Evolutionary conservation across 2,888 invertebrate genomes (phyloP), one percentile per base, ranked within the genome.

Genomic region (Leptopterna dolabrata): DNA sequence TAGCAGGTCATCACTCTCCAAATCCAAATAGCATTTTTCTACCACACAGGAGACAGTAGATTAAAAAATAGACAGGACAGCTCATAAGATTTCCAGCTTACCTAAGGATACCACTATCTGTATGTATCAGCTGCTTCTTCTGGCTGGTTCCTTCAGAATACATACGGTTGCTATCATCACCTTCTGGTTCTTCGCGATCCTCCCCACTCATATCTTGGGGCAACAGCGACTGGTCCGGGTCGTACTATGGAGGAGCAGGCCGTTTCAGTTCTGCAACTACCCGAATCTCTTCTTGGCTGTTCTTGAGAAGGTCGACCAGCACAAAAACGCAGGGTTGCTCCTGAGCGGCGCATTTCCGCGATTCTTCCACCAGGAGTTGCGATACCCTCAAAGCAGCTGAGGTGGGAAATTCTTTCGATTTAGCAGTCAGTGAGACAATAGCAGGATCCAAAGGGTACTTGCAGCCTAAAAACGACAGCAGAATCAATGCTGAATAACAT

Each of bases 371-470:
- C 76, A 96, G 92, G 90, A 94, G 93, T 87, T 94, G 93, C 1
- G 94, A 94, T 89, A 96, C 93, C 91, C 94, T 94, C 80, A 96
- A 92, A 89, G 94, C 94, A 30, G 94, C 93, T 87, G 94, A 91
- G 76, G 94, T 93, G 1, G 96, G 95, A 90, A 91, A 91, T n/a
- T 92, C 92, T 73, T 94, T 93, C 76, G 93, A 93, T 89, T 93
- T 93, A 0, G 94, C 93, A 92, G 94, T 95, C 63, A 96, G 92
- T 90, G 95, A 96, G 89, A 96, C 93, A 88, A 95, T 92, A 0
- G 96, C 96, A 0, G 95, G 93, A 91, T 96, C 95, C 90, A 94
- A 95, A 0, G 96, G 96, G 91, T 96, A 97, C 80, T 93, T 93
- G 84, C 94, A 94, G 87, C 90, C 92, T 92, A 84, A 76, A 87